These are phyloP conservation scores for Pygathrix nemaeus DNA, from an alignment of 2,113 vertebrate species.

Conservation along the genomic window DNA sequence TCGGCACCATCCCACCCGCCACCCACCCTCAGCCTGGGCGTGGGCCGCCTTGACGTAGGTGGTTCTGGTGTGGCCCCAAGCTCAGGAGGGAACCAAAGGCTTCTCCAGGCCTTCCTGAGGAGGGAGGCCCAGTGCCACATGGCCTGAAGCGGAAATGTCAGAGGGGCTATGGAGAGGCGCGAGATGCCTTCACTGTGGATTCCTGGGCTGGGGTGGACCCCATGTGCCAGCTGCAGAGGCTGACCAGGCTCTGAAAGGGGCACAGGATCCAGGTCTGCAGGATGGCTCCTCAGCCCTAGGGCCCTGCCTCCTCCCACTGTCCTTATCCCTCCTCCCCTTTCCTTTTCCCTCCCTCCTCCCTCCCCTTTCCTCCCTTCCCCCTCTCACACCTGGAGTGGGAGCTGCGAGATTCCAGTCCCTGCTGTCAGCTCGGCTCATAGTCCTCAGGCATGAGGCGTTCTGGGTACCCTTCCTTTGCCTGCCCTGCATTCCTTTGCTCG, in stretches of 20 bases:
- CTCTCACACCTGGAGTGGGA: rapidly evolving
- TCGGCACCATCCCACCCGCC: rapidly evolving
- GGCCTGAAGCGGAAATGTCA: not conserved
- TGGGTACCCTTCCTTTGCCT: rapidly evolving
- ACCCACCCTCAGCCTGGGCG: not conserved
- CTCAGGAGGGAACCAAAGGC: rapidly evolving
- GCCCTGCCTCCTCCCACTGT: rapidly evolving
- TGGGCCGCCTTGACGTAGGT: not conserved
- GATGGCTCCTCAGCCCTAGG: rapidly evolving
- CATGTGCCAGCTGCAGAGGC: rapidly evolving
- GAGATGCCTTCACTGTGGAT: rapidly evolving
- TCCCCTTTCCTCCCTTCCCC: not conserved
- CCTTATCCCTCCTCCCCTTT: rapidly evolving
- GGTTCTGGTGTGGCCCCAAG: not conserved
- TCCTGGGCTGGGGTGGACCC: rapidly evolving
- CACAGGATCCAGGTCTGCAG: rapidly evolving
- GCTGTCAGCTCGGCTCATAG: not conserved
- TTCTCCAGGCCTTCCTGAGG: not conserved
- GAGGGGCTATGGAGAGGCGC: too few relatives aligned
- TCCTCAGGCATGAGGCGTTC: rapidly evolving
- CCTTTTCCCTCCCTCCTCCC: rapidly evolving
- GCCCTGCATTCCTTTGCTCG: not conserved
- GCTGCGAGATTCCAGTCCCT: too few relatives aligned
- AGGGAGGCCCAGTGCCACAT: rapidly evolving
- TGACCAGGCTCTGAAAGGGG: rapidly evolving